phyloP scores from a whole-genome alignment of 2,113 vertebrate genomes.

The Antechinus stuartii region DNA sequence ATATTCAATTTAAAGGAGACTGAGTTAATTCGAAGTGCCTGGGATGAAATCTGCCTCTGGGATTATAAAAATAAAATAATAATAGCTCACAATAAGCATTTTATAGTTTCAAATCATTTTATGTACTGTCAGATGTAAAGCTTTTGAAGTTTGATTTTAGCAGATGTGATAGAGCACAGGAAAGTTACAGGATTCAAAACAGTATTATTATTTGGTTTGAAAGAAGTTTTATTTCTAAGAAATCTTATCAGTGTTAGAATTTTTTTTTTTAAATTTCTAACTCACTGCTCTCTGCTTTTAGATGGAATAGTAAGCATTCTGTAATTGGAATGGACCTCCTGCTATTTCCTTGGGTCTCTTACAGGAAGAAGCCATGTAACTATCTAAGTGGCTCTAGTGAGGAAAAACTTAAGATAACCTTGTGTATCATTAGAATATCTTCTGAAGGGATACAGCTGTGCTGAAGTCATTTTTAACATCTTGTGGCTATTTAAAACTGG shows the following conservation, averaged over 20 bases:
- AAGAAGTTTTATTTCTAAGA: neutral
- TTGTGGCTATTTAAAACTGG: neutral
- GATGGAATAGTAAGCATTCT: neutral
- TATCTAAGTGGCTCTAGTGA: neutral
- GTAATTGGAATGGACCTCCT: neutral
- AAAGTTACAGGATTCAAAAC: neutral
- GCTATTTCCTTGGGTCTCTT: neutral
- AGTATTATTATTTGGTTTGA: neutral
- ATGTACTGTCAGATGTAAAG: neutral
- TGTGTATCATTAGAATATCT: neutral
- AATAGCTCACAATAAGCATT: neutral
- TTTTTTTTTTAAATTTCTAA: neutral
- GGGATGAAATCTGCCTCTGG: neutral
- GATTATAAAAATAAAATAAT: neutral
- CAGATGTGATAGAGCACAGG: neutral
- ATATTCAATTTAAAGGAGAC: conserved; percentile 27
- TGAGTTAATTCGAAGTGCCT: neutral
- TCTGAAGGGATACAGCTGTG: neutral
- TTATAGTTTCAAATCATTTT: neutral
- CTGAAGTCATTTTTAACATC: neutral
- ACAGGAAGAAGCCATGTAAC: neutral
- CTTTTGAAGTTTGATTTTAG: neutral
- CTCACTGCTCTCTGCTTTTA: neutral
- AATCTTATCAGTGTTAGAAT: neutral
- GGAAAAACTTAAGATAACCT: neutral